These are phyloP conservation scores for Cylindroiulus punctatus DNA, from an alignment of 2,888 invertebrate genomes.

Conservation along the genomic window DNA sequence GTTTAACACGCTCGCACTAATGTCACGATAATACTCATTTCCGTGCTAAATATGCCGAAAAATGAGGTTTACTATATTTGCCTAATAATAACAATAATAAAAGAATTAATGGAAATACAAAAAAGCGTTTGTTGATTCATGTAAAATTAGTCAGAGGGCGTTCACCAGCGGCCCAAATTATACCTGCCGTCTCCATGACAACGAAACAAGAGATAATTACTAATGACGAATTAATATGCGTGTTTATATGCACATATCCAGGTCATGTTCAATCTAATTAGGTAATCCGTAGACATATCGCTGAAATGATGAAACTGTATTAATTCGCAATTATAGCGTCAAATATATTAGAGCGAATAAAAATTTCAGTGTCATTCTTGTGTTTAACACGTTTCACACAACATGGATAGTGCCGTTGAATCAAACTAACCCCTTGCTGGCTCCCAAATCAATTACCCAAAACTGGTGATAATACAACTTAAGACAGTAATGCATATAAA, in stretches of 20 bases:
- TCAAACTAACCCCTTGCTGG: too few species aligned
- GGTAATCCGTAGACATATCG: background rate
- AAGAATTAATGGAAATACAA: background rate
- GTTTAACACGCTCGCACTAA: background rate
- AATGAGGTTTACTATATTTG: background rate
- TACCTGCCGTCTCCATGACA: background rate
- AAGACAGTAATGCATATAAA: too few species aligned
- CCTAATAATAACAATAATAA: background rate
- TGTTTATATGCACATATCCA: background rate
- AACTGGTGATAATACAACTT: too few species aligned
- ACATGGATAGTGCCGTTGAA: too few species aligned
- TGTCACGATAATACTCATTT: background rate
- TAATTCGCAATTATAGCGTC: too few species aligned
- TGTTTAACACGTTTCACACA: too few species aligned
- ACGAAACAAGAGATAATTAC: background rate
- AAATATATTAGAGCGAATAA: too few species aligned
- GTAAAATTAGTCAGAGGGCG: background rate
- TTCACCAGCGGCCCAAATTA: background rate
- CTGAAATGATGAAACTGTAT: background rate
- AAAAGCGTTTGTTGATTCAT: background rate
- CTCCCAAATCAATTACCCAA: too few species aligned
- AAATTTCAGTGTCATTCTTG: too few species aligned
- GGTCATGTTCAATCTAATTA: background rate
- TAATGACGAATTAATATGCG: conserved; percentile 2
- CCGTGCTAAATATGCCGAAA: background rate